Conservation (phyloP, 2,113 vertebrate species). For the Rattus norvegicus region GRCr8 NC_086030.1:26950001-26950500, state of each 20-base stretch:
- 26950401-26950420: fast-evolving
- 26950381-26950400: neutral
- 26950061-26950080: neutral
- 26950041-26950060: no score
- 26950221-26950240: neutral
- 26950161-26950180: neutral
- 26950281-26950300: neutral
- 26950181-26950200: neutral
- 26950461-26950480: neutral
- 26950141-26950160: neutral
- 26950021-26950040: no score
- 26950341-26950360: neutral
- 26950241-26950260: neutral
- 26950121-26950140: neutral
- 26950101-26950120: neutral
- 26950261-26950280: neutral
- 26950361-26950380: neutral
- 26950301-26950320: neutral
- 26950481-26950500: neutral
- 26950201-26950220: neutral
- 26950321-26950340: neutral
- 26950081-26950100: neutral
- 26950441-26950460: neutral
- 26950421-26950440: neutral
- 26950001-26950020: neutral